Conservation (phyloP, 2,888 invertebrate species). For the Atethmia centrago region DNA sequence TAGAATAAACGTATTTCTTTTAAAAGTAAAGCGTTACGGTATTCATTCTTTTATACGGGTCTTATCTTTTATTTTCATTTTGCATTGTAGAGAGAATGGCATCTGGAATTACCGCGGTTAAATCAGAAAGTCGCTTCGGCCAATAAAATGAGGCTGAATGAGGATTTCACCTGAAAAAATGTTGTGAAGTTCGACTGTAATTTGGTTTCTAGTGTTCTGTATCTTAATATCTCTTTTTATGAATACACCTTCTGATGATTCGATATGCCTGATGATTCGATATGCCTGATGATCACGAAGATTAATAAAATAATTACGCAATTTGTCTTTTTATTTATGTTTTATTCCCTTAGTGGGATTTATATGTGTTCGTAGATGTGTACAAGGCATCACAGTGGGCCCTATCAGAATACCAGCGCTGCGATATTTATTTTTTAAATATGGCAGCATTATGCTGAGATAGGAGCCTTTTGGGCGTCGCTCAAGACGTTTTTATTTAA, state of each 20-base stretch:
- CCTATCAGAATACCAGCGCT: too few relatives aligned
- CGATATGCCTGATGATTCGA: background rate
- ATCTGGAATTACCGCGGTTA: constrained; percentile 53
- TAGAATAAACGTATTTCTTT: constrained; percentile 56
- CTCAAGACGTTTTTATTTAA: too few relatives aligned
- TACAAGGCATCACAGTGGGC: too few relatives aligned
- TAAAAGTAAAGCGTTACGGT: constrained; percentile 54
- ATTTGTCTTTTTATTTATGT: too few relatives aligned
- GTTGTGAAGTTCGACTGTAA: constrained; percentile 7
- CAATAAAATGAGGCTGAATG: constrained; percentile 54
- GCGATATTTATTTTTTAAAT: too few relatives aligned
- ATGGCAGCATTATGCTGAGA: too few relatives aligned
- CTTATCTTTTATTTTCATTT: constrained; percentile 67
- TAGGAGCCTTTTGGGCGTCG: too few relatives aligned
- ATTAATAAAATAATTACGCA: background rate
- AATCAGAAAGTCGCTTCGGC: constrained; percentile 49
- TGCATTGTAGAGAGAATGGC: constrained; percentile 62
- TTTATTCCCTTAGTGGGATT: too few relatives aligned
- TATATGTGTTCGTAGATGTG: too few relatives aligned
- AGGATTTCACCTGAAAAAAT: constrained; percentile 41
- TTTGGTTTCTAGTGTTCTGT: constrained; percentile 36
- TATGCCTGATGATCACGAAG: background rate
- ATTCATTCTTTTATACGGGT: constrained; percentile 54
- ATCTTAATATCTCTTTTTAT: background rate
- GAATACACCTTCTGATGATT: background rate